A percentile compares a stretch with the other conserved stretches of the same genome.
phyloP scores from a whole-genome alignment of 92 coral and sea anemone genomes.

The Muricea muricata region DNA sequence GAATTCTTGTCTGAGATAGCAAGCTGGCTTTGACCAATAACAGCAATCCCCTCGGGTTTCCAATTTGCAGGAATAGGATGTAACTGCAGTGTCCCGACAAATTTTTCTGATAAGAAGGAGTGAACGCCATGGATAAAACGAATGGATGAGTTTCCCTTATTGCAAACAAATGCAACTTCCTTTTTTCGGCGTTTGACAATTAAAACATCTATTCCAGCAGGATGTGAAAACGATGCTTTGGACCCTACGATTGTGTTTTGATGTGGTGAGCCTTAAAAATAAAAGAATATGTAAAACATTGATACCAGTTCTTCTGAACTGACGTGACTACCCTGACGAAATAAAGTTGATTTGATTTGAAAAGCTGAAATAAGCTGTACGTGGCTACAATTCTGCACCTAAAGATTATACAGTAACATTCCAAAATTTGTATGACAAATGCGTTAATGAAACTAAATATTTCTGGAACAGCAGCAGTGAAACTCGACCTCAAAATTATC shows the following conservation, averaged over 20 bases:
- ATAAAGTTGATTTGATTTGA: no score
- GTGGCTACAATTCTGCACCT: no score
- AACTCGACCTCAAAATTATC: no score
- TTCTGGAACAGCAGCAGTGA: no score
- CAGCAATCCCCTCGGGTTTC: slow-evolving; percentile 79
- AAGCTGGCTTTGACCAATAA: slow-evolving; percentile 5
- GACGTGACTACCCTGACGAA: neutral
- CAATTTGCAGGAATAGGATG: slow-evolving; percentile 34
- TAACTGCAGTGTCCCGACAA: slow-evolving; percentile 68
- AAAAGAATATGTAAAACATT: neutral
- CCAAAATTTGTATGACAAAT: no score
- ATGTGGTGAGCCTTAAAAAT: neutral
- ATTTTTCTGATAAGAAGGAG: slow-evolving; percentile 48
- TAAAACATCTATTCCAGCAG: slow-evolving; percentile 72
- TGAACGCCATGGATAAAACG: slow-evolving; percentile 65
- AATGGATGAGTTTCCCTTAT: slow-evolving; percentile 66
- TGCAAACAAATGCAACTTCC: slow-evolving; percentile 74
- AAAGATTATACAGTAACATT: no score
- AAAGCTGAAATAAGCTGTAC: no score
- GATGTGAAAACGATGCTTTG: slow-evolving; percentile 62
- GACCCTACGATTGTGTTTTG: neutral
- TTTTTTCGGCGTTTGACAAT: slow-evolving; percentile 55
- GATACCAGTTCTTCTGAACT: neutral
- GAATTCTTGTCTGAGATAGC: slow-evolving; percentile 55
- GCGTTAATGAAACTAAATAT: no score